These are phyloP conservation scores for Limnephilus auricula DNA, from an alignment of 2,888 invertebrate genomes.

Conservation along the genomic window DNA sequence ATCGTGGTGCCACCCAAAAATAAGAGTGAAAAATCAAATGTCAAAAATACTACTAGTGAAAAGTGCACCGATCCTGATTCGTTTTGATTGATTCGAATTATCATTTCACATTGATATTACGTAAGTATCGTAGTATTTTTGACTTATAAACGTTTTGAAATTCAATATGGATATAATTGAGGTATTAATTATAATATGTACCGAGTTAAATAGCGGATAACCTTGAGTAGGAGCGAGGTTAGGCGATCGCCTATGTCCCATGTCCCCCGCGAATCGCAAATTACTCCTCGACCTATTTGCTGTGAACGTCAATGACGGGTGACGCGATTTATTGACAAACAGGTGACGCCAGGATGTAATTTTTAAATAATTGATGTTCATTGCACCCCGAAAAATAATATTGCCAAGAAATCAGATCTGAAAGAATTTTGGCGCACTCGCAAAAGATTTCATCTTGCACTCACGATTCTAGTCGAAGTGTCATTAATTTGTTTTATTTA, in stretches of 20 bases:
- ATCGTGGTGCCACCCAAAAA: constrained; percentile 18
- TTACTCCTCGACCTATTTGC: constrained; percentile 47
- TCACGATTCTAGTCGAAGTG: background rate
- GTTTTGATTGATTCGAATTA: constrained; percentile 40
- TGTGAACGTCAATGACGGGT: constrained; percentile 37
- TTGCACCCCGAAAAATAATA: background rate
- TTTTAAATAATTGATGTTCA: background rate
- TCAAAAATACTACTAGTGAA: constrained; percentile 14
- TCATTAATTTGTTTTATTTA: too few species aligned
- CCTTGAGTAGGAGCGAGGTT: constrained; percentile 50
- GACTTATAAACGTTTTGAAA: background rate
- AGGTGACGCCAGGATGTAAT: constrained; percentile 7
- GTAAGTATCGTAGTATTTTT: constrained; percentile 45
- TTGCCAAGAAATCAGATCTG: background rate
- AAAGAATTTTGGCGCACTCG: background rate
- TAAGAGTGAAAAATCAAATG: constrained; percentile 38
- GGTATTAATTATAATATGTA: background rate
- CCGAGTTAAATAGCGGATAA: constrained; percentile 12
- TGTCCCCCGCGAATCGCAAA: constrained; percentile 39
- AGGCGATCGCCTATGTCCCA: constrained; percentile 7
- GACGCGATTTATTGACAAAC: constrained; percentile 18
- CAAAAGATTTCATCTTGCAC: background rate
- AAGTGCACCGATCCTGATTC: constrained; percentile 35
- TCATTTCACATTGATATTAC: constrained; percentile 41
- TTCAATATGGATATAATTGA: background rate